Base-by-base conservation (phyloP, 2,113 vertebrate genomes). In the Pygoscelis adeliae region DNA sequence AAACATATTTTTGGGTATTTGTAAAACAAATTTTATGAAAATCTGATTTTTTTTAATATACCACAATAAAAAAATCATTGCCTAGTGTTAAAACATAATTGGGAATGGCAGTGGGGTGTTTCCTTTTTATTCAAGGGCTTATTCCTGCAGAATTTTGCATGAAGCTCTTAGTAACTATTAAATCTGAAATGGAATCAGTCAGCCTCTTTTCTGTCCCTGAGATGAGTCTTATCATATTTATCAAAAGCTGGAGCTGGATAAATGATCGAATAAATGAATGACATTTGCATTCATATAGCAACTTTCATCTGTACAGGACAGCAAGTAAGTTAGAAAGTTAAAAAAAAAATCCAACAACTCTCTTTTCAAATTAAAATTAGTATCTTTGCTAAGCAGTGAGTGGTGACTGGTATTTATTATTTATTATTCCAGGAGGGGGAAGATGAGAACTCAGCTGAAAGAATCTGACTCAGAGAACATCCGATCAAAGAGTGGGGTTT, bases 241-340 rank as follows among this genome's bases (percentile, higher is more conserved):
- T 96, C 67, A 92, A 82, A 92, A 86, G 50, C 42, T 86, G 71
- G n/a, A 94, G 38, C 50, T 88, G 71, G 50, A 92, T 77, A 90
- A 90, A 86, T 0, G 15, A 53, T 55, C 52, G 88, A 95, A 95
- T 92, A 93, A 92, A 95, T 94, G 62, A 96, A 86, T 91, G 34
- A 91, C 83, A 95, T 95, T 95, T 95, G 32, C 90, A 81, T 95
- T 93, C 76, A 65, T 86, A 42, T n/a, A 73, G 29, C 63, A 88
- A 46, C 67, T 90, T 91, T 70, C 40, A 70, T 81, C n/a, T 73
- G 67, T 12, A 70, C 26, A 86, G 67, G 53, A 58, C 23, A 77
- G 53, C 61, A 84, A 71, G 38, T 23, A 80, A 79, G 32, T 79
- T 67, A 62, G 26, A 58, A 87, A 84, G 4, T 38, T 19, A 10